Evolutionary conservation across 2,888 invertebrate species (phyloP), one percentile per base, ranked within the genome.

Genomic region (Drosophila gaucha): DNA sequence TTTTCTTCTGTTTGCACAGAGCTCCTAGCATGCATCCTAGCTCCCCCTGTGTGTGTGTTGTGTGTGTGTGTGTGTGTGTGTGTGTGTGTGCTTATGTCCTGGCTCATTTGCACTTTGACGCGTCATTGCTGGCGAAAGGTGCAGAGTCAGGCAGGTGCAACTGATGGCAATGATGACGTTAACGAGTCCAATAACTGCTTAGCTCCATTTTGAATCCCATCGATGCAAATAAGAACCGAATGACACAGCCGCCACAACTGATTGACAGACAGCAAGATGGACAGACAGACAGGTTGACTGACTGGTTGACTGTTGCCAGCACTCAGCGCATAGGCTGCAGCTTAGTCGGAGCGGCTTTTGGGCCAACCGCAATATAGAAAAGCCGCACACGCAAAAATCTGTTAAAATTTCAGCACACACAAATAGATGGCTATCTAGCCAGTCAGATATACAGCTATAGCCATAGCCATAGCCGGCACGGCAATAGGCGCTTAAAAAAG

Each of bases 1-100:
- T 85, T 89, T 85, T 75, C 66, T 78, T 80, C 75, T 90, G 89
- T 90, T 89, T 87, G 78, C 87, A 74, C 71, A 78, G 46, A 58
- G 65, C 24, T 38, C 46, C 65, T 33, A 6, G 30, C 56, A 49
- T 46, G 56, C 55, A n/a, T 28, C 14, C 38, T 8, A 31, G 12
- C 49, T 26, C n/a, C n/a, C n/a, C n/a, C 16, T 26, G 16, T 16
- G 14, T 50, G 6, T 41, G 16, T 50, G 24, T 33, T 50, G 24
- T 35, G 14, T 41, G 12, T 36, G 24, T 46, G 33, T 49, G 10
- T 46, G 38, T 43, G 22, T n/a, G 33, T 41, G 31, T 44, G 16
- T 9, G 1, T 18, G 35, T 47, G 58, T 20, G 22, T 24, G 49
- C 8, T 30, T n/a, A 18, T 18, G 20, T 30, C 28, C 24, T 50